Conservation (phyloP, 2,113 vertebrate genomes). For the Entelurus aequoreus region DNA sequence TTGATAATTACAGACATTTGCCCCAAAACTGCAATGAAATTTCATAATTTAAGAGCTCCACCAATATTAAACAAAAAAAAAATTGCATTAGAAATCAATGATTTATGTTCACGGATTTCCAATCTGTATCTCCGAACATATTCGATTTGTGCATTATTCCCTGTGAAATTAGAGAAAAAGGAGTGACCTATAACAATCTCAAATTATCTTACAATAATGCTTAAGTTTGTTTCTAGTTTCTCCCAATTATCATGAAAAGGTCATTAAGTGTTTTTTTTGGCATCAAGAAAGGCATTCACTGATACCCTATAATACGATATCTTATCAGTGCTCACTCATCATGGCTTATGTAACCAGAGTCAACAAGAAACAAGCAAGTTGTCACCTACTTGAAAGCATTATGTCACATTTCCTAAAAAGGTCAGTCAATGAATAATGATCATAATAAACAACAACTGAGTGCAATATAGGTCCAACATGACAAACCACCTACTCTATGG, state of each 20-base stretch:
- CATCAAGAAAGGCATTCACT: slow-evolving; percentile 21
- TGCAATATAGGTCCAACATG: neutral
- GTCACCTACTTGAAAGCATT: slow-evolving; percentile 14
- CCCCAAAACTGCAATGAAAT: neutral
- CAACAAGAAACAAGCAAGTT: slow-evolving; percentile 9
- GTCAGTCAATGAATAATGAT: neutral
- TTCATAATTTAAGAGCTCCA: neutral
- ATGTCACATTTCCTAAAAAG: neutral
- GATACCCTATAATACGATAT: neutral
- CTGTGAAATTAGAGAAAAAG: no score
- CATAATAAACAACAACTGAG: neutral
- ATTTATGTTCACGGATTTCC: neutral
- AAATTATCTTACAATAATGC: slow-evolving; percentile 5
- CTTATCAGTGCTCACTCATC: slow-evolving; percentile 24
- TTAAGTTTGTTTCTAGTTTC: neutral
- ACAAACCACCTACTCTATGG: slow-evolving; percentile 4
- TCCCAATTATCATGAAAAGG: slow-evolving; percentile 23
- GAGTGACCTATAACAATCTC: no score
- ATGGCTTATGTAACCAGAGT: slow-evolving; percentile 6
- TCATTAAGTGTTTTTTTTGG: slow-evolving; percentile 35
- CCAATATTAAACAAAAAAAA: neutral
- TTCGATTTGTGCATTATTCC: neutral
- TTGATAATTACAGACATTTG: no score
- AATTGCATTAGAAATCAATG: neutral
- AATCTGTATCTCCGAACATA: neutral